Evolutionary conservation across 2,888 invertebrate genomes (phyloP).

Genomic region (Trisateles emortualis): DNA sequence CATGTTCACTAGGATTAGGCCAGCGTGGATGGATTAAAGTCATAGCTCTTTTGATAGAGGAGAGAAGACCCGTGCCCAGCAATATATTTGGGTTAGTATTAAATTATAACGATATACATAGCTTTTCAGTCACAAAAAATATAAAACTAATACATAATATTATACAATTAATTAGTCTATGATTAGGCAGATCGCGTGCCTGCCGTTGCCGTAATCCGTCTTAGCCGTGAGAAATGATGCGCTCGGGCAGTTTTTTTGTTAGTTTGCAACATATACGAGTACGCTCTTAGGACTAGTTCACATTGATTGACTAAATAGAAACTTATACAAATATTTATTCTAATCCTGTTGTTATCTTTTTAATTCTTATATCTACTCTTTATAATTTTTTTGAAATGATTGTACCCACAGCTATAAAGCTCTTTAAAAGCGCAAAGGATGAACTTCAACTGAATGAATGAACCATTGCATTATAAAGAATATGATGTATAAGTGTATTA

Average conservation of each 20-base stretch:
- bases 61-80: too few species aligned
- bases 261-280: constrained; percentile 30
- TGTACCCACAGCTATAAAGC: too few species aligned
- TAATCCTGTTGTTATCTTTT: not conserved
- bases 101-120: not conserved
- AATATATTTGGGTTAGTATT: not conserved
- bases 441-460: too few species aligned
- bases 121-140: constrained; percentile 7
- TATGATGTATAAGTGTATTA: too few species aligned
- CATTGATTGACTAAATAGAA: not conserved
- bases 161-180: constrained; percentile 46
- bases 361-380: too few species aligned
- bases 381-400: too few species aligned
- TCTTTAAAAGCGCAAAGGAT: too few species aligned
- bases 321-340: not conserved
- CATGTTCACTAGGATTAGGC: too few species aligned
- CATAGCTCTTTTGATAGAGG: too few species aligned
- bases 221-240: constrained; percentile 51
- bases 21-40: too few species aligned
- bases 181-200: constrained; percentile 49
- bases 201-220: constrained; percentile 32
- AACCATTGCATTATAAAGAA: too few species aligned
- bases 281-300: constrained; percentile 7
- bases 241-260: constrained; percentile 21
- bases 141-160: constrained; percentile 24